Percentiles rank a stretch among this genome's conserved stretches.
Evolutionary conservation across 2,797 vertebrate genomes (phyloP).

Genomic region (Apogon hyalosoma): DNA sequence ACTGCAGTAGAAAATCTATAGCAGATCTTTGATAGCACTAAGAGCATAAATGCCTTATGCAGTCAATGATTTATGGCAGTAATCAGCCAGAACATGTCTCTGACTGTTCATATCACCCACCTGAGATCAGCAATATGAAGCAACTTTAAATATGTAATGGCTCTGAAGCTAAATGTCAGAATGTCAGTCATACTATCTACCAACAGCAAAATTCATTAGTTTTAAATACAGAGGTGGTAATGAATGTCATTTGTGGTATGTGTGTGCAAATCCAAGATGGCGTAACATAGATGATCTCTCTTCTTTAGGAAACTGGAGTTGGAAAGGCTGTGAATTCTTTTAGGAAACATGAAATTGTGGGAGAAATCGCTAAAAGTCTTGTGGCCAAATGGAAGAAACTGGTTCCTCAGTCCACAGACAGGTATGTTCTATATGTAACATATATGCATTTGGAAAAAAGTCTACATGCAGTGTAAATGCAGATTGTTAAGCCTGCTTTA

Average conservation of each 20-base stretch:
- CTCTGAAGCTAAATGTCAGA: neutral
- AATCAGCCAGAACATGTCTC: slow-evolving; percentile 10
- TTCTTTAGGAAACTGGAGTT: slow-evolving; percentile 91
- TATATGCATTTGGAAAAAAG: no score
- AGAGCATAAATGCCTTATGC: neutral
- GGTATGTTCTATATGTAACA: slow-evolving; percentile 71
- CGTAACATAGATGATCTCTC: neutral
- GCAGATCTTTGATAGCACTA: neutral
- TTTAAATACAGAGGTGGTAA: no score
- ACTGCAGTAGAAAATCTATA: neutral
- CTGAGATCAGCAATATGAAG: slow-evolving; percentile 1
- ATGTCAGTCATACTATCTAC: neutral
- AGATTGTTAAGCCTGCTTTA: neutral
- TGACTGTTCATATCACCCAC: neutral
- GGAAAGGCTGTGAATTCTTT: slow-evolving; percentile 97
- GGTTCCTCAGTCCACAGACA: slow-evolving; percentile 90
- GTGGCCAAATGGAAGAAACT: slow-evolving; percentile 98
- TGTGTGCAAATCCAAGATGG: no score
- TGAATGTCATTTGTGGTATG: no score
- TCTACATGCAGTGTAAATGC: neutral
- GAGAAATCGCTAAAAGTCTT: slow-evolving; percentile 90
- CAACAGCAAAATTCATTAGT: neutral
- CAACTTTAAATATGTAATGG: neutral
- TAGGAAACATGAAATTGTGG: slow-evolving; percentile 91
- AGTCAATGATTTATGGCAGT: slow-evolving; percentile 1